Conservation (phyloP, 2,888 invertebrate species). For the Lymantria monacha region DNA sequence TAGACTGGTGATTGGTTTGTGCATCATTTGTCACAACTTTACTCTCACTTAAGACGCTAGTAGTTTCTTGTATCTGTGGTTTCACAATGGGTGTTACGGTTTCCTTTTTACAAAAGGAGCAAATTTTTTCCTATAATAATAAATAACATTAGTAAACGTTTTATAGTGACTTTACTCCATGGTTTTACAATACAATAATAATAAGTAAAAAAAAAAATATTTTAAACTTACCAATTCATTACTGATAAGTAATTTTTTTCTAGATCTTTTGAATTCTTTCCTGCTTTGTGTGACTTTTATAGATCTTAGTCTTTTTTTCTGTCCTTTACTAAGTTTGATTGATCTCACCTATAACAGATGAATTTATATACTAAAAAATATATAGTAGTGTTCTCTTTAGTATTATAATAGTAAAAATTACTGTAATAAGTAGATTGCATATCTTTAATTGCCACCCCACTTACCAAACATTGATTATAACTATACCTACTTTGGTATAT, state of each 20-base stretch:
- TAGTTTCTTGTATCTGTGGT: slow-evolving; percentile 33
- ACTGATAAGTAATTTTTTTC: slow-evolving; percentile 40
- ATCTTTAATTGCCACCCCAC: too few relatives aligned
- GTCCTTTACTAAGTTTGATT: slow-evolving; percentile 50
- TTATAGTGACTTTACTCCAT: background rate
- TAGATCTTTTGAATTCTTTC: slow-evolving; percentile 22
- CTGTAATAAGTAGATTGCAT: too few relatives aligned
- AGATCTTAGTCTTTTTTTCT: slow-evolving; percentile 45
- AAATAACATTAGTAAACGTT: background rate
- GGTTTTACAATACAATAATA: background rate
- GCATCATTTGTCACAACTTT: slow-evolving; percentile 4
- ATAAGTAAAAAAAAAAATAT: background rate
- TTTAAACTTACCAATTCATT: slow-evolving; percentile 61
- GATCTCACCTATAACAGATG: slow-evolving; percentile 45
- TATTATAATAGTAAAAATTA: too few relatives aligned
- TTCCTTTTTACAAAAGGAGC: slow-evolving; percentile 57
- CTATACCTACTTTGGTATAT: too few relatives aligned
- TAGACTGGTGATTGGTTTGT: background rate
- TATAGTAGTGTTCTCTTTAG: too few relatives aligned
- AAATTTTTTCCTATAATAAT: slow-evolving; percentile 59
- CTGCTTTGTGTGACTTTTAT: slow-evolving; percentile 25
- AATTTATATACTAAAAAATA: background rate
- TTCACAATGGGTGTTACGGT: slow-evolving; percentile 41
- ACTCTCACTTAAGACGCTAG: background rate
- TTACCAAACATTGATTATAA: too few relatives aligned